A percentile compares a stretch with the other conserved stretches of the same genome.
phyloP scores from a whole-genome alignment of 1,140 invertebrate species.

The Aphidius gifuensis region DNA sequence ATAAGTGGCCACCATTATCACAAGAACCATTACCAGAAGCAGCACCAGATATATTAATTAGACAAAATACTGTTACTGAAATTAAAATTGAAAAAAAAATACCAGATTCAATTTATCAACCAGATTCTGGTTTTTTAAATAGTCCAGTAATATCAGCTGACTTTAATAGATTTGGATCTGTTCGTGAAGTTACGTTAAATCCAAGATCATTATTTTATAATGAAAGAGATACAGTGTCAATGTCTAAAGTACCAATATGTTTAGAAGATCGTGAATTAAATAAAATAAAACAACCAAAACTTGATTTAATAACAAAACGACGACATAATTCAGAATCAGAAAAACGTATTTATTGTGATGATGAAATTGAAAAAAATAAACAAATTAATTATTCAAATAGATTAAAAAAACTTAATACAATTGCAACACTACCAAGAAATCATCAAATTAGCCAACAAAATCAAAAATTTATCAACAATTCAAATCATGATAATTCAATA shows the following conservation, averaged over 20 bases:
- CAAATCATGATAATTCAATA: conserved; percentile 41
- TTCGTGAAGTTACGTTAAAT: conserved; percentile 49
- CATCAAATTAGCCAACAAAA: conserved; percentile 27
- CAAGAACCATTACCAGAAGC: conserved; percentile 47
- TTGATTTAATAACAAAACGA: conserved; percentile 32
- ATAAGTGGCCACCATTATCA: conserved; percentile 61
- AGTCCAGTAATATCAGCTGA: conserved; percentile 22
- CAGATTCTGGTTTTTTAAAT: conserved; percentile 31
- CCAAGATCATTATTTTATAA: conserved; percentile 46
- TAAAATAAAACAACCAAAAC: conserved; percentile 18
- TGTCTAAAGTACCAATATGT: conserved; percentile 45
- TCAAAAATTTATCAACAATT: conserved; percentile 35
- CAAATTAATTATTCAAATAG: conserved; percentile 14
- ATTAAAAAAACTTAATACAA: conserved; percentile 43
- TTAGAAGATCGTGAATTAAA: conserved; percentile 40
- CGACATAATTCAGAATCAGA: conserved; percentile 51
- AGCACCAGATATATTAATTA: conserved; percentile 40
- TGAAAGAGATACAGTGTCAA: conserved; percentile 45
- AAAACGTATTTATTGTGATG: conserved; percentile 40
- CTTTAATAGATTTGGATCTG: conserved; percentile 43
- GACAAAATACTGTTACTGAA: conserved; percentile 47
- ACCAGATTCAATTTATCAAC: conserved; percentile 29
- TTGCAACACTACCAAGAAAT: conserved; percentile 48
- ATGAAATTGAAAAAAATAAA: not conserved
- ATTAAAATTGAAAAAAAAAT: conserved; percentile 50